Conservation (phyloP, 2,888 invertebrate genomes). For the Subacronicta megacephala region DNA sequence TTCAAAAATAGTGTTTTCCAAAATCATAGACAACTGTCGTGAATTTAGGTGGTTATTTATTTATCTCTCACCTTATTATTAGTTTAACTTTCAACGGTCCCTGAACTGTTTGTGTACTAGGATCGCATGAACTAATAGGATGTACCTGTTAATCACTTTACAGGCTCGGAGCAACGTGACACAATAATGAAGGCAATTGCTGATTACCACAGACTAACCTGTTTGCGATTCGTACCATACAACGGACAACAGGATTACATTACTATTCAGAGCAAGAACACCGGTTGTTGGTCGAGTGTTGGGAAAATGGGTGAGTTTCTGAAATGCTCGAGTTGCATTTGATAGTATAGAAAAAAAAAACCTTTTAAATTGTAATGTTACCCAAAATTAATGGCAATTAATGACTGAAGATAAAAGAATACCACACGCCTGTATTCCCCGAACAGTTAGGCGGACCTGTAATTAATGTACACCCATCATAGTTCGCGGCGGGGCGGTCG, state of each 20-base stretch:
- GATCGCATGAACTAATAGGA: conserved; percentile 7
- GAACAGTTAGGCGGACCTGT: too few species aligned
- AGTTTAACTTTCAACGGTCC: too few species aligned
- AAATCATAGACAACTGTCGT: too few species aligned
- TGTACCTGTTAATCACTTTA: conserved; percentile 1
- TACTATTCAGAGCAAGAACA: conserved; percentile 91
- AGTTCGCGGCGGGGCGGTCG: too few species aligned
- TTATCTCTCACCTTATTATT: too few species aligned
- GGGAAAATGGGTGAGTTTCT: conserved; percentile 90
- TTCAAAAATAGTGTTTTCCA: too few species aligned
- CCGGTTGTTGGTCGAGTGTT: conserved; percentile 95
- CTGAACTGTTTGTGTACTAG: background rate
- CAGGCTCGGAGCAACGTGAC: conserved; percentile 89
- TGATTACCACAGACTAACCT: conserved; percentile 93
- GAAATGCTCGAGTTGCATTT: background rate
- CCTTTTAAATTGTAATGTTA: too few species aligned
- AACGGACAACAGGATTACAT: conserved; percentile 92
- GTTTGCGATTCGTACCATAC: conserved; percentile 92
- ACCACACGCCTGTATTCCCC: too few species aligned
- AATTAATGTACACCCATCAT: too few species aligned
- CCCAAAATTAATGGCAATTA: too few species aligned
- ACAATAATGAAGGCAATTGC: conserved; percentile 92
- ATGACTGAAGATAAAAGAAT: too few species aligned
- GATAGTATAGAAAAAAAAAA: background rate
- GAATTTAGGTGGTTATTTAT: too few species aligned